Base-by-base conservation (phyloP, 2,888 invertebrate genomes). In the Lasiommata megera region DNA sequence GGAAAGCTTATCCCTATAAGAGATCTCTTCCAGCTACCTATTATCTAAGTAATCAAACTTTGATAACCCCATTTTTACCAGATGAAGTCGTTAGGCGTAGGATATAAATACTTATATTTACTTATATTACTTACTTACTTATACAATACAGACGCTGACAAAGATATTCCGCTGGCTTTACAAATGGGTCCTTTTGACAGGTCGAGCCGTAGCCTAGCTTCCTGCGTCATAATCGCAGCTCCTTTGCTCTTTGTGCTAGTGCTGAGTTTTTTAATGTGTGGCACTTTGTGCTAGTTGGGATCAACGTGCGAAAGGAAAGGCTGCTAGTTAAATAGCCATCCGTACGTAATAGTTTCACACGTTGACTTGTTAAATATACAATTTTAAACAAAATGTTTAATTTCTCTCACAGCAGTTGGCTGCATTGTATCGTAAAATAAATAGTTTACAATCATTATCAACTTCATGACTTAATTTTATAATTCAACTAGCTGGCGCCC, bases 141-240 rank as follows among this genome's bases (percentile, higher is more conserved):
- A 23, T 23, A 5, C 18, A 29, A 11, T 41, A 14, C 44, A 29
- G 66, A 64, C 64, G 63, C 65, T 66, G 60, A 70, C 69, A 73
- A 73, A 76, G 74, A 68, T 61, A 65, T 68, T 67, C 67, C 55
- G 58, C 72, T 71, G 68, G 69, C 71, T 70, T 67, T 67, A 36
- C 46, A 53, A 69, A 55, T 54, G 50, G 62, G 54, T 72, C 72
- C 72, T 73, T 77, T 77, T 72, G 69, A 72, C 63, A 62, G 62
- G 62, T 69, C 64, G 58, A 69, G 66, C 54, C 61, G 67, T 67
- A 68, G 64, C 69, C 67, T 67, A 58, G 72, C 69, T 79, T 78
- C 78, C 75, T 72, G 73, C 51, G 54, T 54, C 38, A 54, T 63
- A 64, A 61, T 63, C 58, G 56, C 54, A 58, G 54, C 40, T 56